Evolutionary conservation across 53 echinoderm and acorn worm species (phyloP), one percentile per base, ranked within the genome.

Genomic region (Holothuria leucospilota): DNA sequence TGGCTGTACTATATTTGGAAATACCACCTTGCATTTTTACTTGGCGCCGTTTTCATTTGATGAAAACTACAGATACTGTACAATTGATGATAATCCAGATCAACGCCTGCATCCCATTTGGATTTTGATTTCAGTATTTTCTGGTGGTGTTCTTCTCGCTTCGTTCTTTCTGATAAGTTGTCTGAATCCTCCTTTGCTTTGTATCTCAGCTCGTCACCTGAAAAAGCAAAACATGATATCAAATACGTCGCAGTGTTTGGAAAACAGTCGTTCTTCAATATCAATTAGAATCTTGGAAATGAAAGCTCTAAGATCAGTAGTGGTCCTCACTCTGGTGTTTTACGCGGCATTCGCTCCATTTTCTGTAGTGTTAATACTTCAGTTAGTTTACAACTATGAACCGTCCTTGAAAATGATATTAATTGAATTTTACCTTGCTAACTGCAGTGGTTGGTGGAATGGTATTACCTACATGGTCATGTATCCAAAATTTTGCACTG

Each of bases 401-500:
- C 40, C 41, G 0, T n/a, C 25, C 6, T 4, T 30, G 10, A 46
- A 20, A 13, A 10, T 20, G 20, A 42, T 23, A 0, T 25, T 72
- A 11, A 20, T 40, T 39, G 39, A 21, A 11, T 72, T 46, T 30
- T 72, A 72, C 25, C 20, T 30, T 10, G 49, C 42, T 29, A 23
- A 41, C 20, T 40, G 42, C 42, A 72, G 49, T 16, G 40, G 72
- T 40, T 72, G 72, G 72, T 46, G 14, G 42, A 72, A 72, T 25
- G 42, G 72, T 30, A 10, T 72, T 6, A 41, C 49, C 24, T 72
- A 72, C 21, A 46, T 40, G 41, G n/a, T 40, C 49, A 72, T 72
- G 72, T 72, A 41, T 49, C 41, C 41, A 39, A 41, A 72, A 72
- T 72, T 72, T 72, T 20, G 72, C 40, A 41, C 20, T 21, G 42